phyloP scores from a whole-genome alignment of 2,888 invertebrate species.

The Steinernema hermaphroditum region DNA sequence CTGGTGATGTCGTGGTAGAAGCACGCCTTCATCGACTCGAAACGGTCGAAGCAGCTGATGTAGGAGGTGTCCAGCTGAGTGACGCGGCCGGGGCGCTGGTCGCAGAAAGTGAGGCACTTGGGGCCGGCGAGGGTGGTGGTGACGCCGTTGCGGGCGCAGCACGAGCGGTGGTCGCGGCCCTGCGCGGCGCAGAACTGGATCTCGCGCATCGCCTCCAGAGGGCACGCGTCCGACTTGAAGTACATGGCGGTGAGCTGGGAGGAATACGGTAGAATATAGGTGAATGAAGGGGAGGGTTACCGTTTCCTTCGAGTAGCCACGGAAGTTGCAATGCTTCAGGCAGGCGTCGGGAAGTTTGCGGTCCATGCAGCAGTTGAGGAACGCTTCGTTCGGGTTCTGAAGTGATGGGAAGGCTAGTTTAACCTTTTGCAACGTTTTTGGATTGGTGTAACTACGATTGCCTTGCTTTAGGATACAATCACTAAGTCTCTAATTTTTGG shows the following conservation, averaged over 20 bases:
- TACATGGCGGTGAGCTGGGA: slow-evolving; percentile 52
- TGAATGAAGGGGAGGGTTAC: slow-evolving; percentile 28
- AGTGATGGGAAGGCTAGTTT: slow-evolving; percentile 23
- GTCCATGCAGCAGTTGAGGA: slow-evolving; percentile 60
- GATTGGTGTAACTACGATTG: no score
- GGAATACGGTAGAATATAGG: not conserved
- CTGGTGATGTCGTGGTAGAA: slow-evolving; percentile 52
- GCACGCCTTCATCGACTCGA: slow-evolving; percentile 61
- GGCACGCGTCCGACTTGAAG: slow-evolving; percentile 63
- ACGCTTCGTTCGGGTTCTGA: slow-evolving; percentile 61
- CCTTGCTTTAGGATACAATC: no score
- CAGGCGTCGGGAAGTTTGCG: slow-evolving; percentile 62
- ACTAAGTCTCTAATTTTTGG: no score
- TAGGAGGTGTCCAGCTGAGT: slow-evolving; percentile 59
- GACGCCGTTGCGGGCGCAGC: slow-evolving; percentile 62
- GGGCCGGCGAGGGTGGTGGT: slow-evolving; percentile 59
- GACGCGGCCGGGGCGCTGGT: slow-evolving; percentile 54
- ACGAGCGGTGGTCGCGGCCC: slow-evolving; percentile 53
- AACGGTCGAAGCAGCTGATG: slow-evolving; percentile 58
- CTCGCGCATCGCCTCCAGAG: slow-evolving; percentile 60
- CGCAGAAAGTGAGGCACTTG: slow-evolving; percentile 62
- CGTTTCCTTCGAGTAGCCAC: slow-evolving; percentile 54
- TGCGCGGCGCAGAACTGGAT: slow-evolving; percentile 63
- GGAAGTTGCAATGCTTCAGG: slow-evolving; percentile 57
- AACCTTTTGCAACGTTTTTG: not conserved